Percentiles rank a stretch among this genome's conserved stretches.
These are phyloP conservation scores for Ricordea florida DNA, from an alignment of 92 coral and sea anemone species.

Conservation along the genomic window DNA sequence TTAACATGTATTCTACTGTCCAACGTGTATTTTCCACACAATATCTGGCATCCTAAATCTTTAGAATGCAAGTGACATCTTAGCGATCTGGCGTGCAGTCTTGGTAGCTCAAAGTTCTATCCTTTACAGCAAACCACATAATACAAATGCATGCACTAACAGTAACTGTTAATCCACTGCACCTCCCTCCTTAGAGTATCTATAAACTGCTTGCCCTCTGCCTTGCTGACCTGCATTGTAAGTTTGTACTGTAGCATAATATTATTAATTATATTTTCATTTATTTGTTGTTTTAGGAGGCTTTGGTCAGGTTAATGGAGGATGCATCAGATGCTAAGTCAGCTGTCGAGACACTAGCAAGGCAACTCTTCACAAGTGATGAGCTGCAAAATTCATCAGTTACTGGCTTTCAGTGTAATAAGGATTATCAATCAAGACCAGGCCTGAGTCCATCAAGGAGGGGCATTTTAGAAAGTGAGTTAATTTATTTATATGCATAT, in stretches of 20 bases:
- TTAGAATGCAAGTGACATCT: not conserved
- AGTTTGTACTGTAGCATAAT: not conserved
- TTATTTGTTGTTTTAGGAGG: not conserved
- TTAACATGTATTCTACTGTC: not conserved
- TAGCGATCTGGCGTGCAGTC: too few species aligned
- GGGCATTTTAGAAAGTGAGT: constrained; percentile 28
- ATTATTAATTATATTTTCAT: not conserved
- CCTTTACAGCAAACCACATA: too few species aligned
- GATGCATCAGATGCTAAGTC: constrained; percentile 13
- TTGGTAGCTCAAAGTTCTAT: too few species aligned
- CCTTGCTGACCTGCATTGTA: not conserved
- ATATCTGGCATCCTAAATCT: not conserved
- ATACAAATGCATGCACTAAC: too few species aligned
- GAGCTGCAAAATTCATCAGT: constrained; percentile 13
- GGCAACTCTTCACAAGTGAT: constrained; percentile 5
- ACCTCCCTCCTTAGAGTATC: too few species aligned
- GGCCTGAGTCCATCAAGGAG: constrained; percentile 24
- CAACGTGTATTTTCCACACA: not conserved
- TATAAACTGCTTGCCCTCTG: not conserved
- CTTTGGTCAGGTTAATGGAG: constrained; percentile 1
- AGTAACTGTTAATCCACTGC: too few species aligned
- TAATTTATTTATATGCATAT: not conserved
- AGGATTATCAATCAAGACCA: constrained; percentile 16
- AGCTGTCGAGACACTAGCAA: constrained; percentile 16
- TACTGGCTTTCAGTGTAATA: constrained; percentile 37